phyloP scores from a whole-genome alignment of 2,113 vertebrate genomes.

The Phycodurus eques region DNA sequence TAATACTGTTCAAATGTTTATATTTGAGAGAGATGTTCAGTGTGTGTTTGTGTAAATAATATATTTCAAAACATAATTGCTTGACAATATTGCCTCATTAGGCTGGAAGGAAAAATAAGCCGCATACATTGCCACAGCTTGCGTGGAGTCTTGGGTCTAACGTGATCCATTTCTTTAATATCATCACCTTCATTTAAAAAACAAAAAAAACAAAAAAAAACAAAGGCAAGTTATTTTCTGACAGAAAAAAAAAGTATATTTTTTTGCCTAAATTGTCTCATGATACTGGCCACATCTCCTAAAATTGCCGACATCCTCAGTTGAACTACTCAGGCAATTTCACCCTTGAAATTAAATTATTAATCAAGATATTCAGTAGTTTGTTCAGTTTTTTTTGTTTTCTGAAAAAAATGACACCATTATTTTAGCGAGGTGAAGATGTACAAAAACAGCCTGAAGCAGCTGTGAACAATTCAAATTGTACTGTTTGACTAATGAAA shows the following conservation, averaged over 20 bases:
- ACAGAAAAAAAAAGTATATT: no score
- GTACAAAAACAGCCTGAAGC: background rate
- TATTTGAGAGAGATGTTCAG: background rate
- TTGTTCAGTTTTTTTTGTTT: background rate
- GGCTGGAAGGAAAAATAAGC: background rate
- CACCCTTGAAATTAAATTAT: background rate
- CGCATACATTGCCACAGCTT: background rate
- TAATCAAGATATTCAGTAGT: background rate
- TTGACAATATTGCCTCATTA: background rate
- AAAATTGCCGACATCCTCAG: background rate
- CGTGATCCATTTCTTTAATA: background rate
- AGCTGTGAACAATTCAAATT: background rate
- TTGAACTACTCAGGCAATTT: background rate
- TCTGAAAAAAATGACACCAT: background rate
- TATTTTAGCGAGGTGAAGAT: background rate
- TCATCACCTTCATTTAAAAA: no score
- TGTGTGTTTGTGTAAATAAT: conserved; percentile 2
- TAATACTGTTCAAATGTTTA: background rate
- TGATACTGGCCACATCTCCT: background rate
- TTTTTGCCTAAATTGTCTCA: background rate
- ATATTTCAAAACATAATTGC: background rate
- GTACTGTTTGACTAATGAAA: background rate
- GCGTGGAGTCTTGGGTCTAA: background rate
- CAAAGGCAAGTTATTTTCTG: no score
- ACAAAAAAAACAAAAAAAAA: no score